A percentile compares a stretch with the other conserved stretches of the same genome.
These are phyloP conservation scores for Leptosomus discolor DNA, from an alignment of 2,113 vertebrate genomes.

Conservation along the genomic window DNA sequence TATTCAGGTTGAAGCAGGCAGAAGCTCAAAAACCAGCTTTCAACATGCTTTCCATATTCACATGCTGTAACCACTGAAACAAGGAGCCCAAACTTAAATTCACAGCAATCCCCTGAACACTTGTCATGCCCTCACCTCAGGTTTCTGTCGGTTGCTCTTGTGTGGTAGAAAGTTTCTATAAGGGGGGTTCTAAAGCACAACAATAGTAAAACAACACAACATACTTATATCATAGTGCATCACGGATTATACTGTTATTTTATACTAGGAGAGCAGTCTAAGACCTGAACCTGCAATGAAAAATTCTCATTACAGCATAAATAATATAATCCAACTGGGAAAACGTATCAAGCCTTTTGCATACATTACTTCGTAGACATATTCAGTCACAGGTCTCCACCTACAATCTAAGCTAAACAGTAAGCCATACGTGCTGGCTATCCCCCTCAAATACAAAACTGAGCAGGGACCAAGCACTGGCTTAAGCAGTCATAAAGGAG, in stretches of 20 bases:
- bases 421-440: background rate
- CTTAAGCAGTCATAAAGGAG: background rate
- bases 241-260: background rate
- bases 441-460: background rate
- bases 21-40: background rate
- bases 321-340: background rate
- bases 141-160: conserved; percentile 60
- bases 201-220: conserved; percentile 39
- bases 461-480: background rate
- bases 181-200: conserved; percentile 57
- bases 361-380: background rate
- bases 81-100: background rate
- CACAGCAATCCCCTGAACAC: conserved; percentile 39
- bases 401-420: background rate
- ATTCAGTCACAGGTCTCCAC: background rate
- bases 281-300: background rate
- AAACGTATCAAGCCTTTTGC: background rate
- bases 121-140: conserved; percentile 60
- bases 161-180: conserved; percentile 60
- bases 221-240: background rate
- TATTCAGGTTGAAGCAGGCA: conserved; percentile 2
- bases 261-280: background rate
- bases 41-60: conserved; percentile 39
- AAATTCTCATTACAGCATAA: background rate
- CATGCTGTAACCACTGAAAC: conserved; percentile 42